phyloP scores from a whole-genome alignment of 2,797 vertebrate genomes.

The Botia kubotai region DNA sequence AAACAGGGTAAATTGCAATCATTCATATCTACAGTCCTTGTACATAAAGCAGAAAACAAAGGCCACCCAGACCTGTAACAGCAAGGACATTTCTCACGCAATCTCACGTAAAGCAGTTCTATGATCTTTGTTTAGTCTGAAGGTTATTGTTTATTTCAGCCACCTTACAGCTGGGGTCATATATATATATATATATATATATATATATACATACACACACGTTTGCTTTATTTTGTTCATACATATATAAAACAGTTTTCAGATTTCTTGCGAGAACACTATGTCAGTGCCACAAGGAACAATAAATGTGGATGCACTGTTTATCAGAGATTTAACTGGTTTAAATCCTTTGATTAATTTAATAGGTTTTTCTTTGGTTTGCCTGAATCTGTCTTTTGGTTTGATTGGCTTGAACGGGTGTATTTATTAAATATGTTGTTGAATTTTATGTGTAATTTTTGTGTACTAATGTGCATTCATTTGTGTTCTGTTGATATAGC shows the following conservation, averaged over 20 bases:
- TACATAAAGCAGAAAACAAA: constrained; percentile 11
- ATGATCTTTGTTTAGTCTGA: constrained; percentile 31
- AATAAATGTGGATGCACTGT: no score
- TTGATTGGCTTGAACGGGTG: not conserved
- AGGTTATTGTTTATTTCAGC: constrained; percentile 24
- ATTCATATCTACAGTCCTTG: constrained; percentile 14
- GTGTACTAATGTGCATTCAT: constrained; percentile 20
- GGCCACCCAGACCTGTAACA: not conserved
- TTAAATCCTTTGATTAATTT: no score
- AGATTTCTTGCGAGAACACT: no score
- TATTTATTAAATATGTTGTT: not conserved
- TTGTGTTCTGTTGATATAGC: constrained; percentile 66
- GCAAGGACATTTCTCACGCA: not conserved
- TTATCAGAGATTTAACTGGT: no score
- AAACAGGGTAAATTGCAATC: not conserved
- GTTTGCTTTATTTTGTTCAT: constrained; percentile 7
- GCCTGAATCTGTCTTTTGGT: not conserved
- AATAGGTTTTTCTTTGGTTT: no score
- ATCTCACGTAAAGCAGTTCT: not conserved
- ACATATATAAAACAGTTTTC: no score
- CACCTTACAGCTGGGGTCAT: not conserved
- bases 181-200: no score
- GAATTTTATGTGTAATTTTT: not conserved
- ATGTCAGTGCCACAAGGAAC: no score
- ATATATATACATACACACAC: no score